Conservation (phyloP, 1,140 invertebrate species). For the Eumaeus atala region DNA sequence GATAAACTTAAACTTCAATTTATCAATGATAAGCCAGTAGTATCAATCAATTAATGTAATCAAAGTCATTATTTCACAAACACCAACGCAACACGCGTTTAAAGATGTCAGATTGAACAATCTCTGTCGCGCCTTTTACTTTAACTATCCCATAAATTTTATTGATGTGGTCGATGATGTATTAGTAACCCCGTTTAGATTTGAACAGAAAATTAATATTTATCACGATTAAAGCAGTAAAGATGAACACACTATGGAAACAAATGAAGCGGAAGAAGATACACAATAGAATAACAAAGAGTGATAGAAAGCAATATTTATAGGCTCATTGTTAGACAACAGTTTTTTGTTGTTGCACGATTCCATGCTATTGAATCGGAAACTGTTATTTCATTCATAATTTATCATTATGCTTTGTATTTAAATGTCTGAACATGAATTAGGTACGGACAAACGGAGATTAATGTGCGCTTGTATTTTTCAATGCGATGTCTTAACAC, state of each 20-base stretch:
- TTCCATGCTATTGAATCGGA: constrained; percentile 44
- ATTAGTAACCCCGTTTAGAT: constrained; percentile 20
- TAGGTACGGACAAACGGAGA: constrained; percentile 41
- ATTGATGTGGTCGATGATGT: constrained; percentile 25
- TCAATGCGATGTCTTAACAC: constrained; percentile 53
- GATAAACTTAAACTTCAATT: too few species aligned
- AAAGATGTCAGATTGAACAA: constrained; percentile 2
- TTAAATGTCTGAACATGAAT: constrained; percentile 53
- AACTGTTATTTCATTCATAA: constrained; percentile 61
- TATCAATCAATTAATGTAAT: neutral
- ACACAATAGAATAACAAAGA: constrained; percentile 45
- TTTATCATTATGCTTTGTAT: constrained; percentile 64
- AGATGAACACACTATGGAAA: constrained; percentile 33
- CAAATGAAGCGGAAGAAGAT: constrained; percentile 41
- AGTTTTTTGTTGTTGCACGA: constrained; percentile 49
- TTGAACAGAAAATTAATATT: constrained; percentile 36
- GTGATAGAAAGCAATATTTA: constrained; percentile 53
- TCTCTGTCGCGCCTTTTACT: neutral
- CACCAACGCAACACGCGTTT: constrained; percentile 29
- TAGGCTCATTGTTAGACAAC: constrained; percentile 50
- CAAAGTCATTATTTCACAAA: neutral
- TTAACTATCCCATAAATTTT: constrained; percentile 42
- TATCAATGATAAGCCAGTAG: too few species aligned
- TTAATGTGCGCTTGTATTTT: constrained; percentile 52
- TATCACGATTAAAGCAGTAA: constrained; percentile 40